Evolutionary conservation across 1,140 invertebrate genomes (phyloP).

Genomic region (Halyomorpha halys): DNA sequence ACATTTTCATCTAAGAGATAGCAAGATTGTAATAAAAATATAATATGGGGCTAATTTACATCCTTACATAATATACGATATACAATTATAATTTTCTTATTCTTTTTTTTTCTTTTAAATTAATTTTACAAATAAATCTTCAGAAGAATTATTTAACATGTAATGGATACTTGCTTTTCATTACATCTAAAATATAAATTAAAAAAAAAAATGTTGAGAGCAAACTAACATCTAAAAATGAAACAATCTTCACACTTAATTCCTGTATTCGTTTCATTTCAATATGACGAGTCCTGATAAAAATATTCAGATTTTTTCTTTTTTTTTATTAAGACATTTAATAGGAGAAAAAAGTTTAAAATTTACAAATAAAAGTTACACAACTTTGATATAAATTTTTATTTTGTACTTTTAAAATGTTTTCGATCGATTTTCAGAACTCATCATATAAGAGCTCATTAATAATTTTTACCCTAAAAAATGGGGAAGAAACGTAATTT

Average conservation of each 20-base stretch:
- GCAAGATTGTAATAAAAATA: constrained; percentile 19
- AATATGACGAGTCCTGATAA: constrained; percentile 11
- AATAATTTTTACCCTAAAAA: background rate
- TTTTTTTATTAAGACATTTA: background rate
- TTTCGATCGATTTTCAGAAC: background rate
- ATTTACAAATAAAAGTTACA: too few relatives aligned
- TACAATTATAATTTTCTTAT: background rate
- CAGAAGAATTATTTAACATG: background rate
- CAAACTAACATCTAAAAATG: too few relatives aligned
- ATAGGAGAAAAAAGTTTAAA: background rate
- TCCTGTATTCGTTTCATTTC: constrained; percentile 14
- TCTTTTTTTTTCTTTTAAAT: background rate
- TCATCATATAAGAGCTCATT: background rate
- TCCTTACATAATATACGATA: background rate
- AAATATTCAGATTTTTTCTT: background rate
- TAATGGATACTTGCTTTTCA: too few relatives aligned
- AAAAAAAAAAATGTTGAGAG: too few relatives aligned
- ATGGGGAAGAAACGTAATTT: background rate
- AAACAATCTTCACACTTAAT: constrained; percentile 5
- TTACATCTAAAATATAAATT: too few relatives aligned
- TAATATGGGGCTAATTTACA: constrained; percentile 17
- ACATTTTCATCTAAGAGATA: constrained; percentile 14
- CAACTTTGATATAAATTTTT: background rate
- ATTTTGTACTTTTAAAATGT: background rate
- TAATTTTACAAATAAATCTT: background rate